Evolutionary conservation across 1,140 invertebrate genomes (phyloP), one percentile per base, ranked within the genome.

Genomic region (Coboldia fuscipes): DNA sequence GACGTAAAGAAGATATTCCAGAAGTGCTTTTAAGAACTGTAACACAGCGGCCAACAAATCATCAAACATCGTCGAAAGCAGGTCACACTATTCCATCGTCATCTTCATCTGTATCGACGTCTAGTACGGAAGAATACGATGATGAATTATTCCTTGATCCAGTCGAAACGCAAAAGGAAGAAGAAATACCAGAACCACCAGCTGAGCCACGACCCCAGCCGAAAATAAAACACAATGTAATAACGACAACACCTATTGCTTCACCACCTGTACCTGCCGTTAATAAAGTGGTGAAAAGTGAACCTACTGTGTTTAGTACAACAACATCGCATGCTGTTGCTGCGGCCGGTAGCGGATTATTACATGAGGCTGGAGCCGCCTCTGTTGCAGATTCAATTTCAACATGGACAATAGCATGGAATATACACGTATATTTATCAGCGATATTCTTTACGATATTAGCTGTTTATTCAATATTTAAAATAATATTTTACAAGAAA

Each of bases 351-450:
- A 8, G 40, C 50, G 1, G 51, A 44, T 20, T 57, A 45, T 41
- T 37, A 8, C 15, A 12, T 7, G 10, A 39, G 36, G 12, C 42
- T 44, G 0, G 33, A 37, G 60, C 61, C 35, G 60, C 58, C 10
- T n/a, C n/a, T n/a, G n/a, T n/a, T n/a, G n/a, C n/a, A n/a, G n/a
- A n/a, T n/a, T n/a, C n/a, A n/a, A n/a, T n/a, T n/a, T n/a, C n/a
- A n/a, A 73, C 72, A 0, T 79, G 75, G 74, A 66, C 70, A 0
- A 72, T 82, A 42, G 79, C 81, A 2, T 89, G 83, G 84, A 79
- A 83, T 40, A 62, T 89, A 10, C 83, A 90, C 45, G 75, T 89
- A 1, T 90, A 90, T 57, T 50, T 80, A 9, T 75, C 78, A 0
- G 83, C 80, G 0, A 68, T 75, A 10, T 63, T 83, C 41, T 90